Conservation (phyloP, 2,888 invertebrate species). For the Halictus quadricinctus region DNA sequence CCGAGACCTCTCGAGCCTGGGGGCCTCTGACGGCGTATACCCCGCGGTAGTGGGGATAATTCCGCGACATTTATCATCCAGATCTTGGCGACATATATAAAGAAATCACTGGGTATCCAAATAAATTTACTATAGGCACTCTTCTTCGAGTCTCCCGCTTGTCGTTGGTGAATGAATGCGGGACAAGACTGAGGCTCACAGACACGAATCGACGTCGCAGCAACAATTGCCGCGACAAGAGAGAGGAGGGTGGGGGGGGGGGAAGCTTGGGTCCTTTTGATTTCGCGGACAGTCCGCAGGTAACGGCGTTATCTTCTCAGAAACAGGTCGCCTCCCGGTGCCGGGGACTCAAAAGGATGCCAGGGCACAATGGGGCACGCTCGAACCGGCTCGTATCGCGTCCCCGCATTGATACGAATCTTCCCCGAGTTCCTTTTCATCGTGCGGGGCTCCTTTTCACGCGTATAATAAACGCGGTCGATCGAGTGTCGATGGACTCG, state of each 20-base stretch:
- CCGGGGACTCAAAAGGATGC: constrained; percentile 5
- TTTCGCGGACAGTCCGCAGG: neutral
- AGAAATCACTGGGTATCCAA: too few species aligned
- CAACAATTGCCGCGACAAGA: constrained; percentile 4
- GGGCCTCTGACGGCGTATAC: too few species aligned
- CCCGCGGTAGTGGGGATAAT: too few species aligned
- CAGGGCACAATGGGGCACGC: constrained; percentile 22
- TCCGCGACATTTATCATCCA: too few species aligned
- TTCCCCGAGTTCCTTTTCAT: constrained; percentile 33
- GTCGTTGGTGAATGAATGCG: too few species aligned
- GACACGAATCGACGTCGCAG: neutral
- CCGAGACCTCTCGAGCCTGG: too few species aligned
- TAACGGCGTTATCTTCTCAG: constrained; percentile 26
- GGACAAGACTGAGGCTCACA: too few species aligned
- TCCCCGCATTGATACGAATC: constrained; percentile 39
- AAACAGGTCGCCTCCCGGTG: constrained; percentile 31
- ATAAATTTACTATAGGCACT: too few species aligned
- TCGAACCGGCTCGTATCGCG: constrained; percentile 30
- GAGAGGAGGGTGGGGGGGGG: neutral
- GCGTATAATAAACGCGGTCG: constrained; percentile 32
- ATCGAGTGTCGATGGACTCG: constrained; percentile 27
- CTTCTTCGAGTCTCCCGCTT: too few species aligned
- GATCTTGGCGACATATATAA: too few species aligned
- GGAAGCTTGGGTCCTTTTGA: neutral
- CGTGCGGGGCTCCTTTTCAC: constrained; percentile 23